Evolutionary conservation across 2,797 vertebrate genomes (phyloP).

Genomic region (Linurgus olivaceus): DNA sequence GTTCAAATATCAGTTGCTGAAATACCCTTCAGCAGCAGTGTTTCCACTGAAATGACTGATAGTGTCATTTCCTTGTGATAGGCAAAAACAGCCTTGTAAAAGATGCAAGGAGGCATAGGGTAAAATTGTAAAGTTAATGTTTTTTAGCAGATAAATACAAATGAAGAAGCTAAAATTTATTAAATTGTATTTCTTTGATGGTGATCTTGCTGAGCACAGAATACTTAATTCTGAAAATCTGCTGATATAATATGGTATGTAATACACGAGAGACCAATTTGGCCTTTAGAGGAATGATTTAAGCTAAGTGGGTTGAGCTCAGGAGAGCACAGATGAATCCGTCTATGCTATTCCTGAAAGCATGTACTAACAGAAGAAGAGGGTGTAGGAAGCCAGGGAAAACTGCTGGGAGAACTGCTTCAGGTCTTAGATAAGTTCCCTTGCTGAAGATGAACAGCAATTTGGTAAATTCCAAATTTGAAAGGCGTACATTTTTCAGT

Average conservation of each 20-base stretch:
- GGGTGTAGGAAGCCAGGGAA: not conserved
- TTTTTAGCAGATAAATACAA: not conserved
- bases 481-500: not conserved
- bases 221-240: not conserved
- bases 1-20: not conserved
- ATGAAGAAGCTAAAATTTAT: not conserved
- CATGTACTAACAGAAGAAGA: not conserved
- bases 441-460: not conserved
- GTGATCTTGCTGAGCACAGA: not conserved
- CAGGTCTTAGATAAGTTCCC: not conserved
- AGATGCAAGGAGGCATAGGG: not conserved
- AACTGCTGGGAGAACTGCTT: not conserved
- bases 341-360: not conserved
- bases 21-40: not conserved
- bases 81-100: not conserved
- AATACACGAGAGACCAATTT: not conserved
- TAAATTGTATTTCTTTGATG: not conserved
- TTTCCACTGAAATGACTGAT: not conserved
- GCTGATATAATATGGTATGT: not conserved
- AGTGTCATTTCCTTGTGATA: not conserved
- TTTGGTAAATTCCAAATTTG: not conserved
- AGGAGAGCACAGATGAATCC: not conserved
- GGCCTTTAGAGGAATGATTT: not conserved
- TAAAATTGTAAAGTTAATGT: not conserved
- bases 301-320: not conserved